Evolutionary conservation across 2,797 vertebrate genomes (phyloP), one percentile per base, ranked within the genome.

Genomic region (Pseudochromis fuscus): DNA sequence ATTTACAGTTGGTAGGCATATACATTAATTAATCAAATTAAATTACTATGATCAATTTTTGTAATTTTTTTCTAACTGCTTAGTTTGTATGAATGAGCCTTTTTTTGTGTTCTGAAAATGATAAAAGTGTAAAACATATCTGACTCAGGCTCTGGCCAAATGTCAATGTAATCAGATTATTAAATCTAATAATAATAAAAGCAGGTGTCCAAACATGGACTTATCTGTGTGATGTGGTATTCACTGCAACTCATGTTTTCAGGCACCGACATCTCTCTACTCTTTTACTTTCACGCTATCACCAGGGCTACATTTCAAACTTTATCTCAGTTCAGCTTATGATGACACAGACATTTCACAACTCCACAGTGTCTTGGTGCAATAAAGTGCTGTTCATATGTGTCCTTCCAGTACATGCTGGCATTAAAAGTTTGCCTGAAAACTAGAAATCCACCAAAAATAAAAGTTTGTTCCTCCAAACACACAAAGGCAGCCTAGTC

Each of bases 281-380:
- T 30, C 0, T 19, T 16, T 38, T 24, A 31, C 11, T 52, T 30
- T 23, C 19, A 70, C 24, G 35, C 18, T 6, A 33, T 45, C 42
- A 52, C 13, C 30, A 45, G 16, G 16, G 3, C 24, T 19, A 24
- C 25, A 18, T 19, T 61, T 55, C 15, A 51, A 37, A 55, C 28
- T 16, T 33, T 45, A 19, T 25, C 25, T 59, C 24, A 30, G 55
- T 23, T 61, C 30, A 53, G 25, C 18, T 35, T 63, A 7, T 44
- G 45, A 59, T 66, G 50, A 65, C 60, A 72, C 16, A 30, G 18
- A 30, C 28, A 51, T 65, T 81, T 58, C 35, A 61, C 24, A 60
- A 69, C 30, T 45, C 37, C 3, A 13, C 21, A 24, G 19, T 1
- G 0, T 48, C 65, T 51, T 0, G 6, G 18, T 46, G 48, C 30